Evolutionary conservation across 2,113 vertebrate genomes (phyloP).

Genomic region (Garra rufa): DNA sequence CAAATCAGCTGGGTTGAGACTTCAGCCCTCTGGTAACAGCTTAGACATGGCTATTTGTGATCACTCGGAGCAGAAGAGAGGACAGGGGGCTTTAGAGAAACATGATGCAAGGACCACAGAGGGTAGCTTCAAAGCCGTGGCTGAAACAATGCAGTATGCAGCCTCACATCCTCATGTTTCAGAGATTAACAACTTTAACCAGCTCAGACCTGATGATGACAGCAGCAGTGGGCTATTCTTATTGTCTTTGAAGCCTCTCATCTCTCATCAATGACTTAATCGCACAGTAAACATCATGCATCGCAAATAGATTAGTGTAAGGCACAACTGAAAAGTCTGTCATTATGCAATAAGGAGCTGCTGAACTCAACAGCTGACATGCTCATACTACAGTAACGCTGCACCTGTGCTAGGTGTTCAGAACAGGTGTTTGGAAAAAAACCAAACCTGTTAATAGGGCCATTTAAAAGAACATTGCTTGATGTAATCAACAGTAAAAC

Average conservation of each 20-base stretch:
- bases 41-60: constrained; percentile 25
- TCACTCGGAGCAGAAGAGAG: background rate
- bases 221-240: background rate
- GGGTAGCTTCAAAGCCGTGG: constrained; percentile 5
- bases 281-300: background rate
- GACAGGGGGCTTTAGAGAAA: background rate
- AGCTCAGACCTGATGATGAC: background rate
- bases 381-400: background rate
- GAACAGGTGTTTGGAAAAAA: constrained; percentile 19
- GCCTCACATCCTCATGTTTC: constrained; percentile 1
- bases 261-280: constrained; percentile 3
- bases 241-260: background rate
- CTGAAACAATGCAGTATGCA: constrained; percentile 1
- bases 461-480: constrained; percentile 5
- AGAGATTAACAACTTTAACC: background rate
- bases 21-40: background rate
- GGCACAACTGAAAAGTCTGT: background rate
- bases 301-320: background rate
- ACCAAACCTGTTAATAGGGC: background rate
- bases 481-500: constrained; percentile 18
- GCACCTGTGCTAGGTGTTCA: constrained; percentile 27
- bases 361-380: constrained; percentile 14
- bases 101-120: constrained; percentile 14
- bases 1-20: constrained; percentile 19
- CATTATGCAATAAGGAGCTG: background rate